These are phyloP conservation scores for Bombylius major DNA, from an alignment of 2,888 invertebrate genomes.

Conservation along the genomic window DNA sequence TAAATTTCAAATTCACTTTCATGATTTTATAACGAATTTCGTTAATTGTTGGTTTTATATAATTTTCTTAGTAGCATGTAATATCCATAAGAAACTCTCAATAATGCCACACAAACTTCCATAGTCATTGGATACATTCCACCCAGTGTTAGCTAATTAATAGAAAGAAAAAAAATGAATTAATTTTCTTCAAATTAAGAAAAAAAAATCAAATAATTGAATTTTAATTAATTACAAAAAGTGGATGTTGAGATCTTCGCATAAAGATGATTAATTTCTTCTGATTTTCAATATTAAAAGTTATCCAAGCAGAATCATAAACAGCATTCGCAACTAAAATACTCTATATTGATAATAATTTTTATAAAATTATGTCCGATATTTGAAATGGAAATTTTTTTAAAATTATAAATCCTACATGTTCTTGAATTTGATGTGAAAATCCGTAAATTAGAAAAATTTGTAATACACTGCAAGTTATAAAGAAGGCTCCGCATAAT, in stretches of 20 bases:
- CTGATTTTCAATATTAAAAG: neutral
- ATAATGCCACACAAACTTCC: neutral
- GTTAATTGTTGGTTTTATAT: too few relatives aligned
- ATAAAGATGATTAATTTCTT: neutral
- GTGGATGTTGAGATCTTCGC: neutral
- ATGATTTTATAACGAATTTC: too few relatives aligned
- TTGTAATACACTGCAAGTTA: neutral
- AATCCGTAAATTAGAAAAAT: neutral
- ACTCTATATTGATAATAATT: neutral
- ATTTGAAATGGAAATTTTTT: neutral
- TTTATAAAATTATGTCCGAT: neutral
- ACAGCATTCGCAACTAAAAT: neutral
- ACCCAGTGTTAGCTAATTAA: neutral
- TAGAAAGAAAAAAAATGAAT: neutral
- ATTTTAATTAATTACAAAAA: neutral
- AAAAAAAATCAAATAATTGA: too few relatives aligned
- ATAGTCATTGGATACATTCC: neutral
- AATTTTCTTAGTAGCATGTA: neutral
- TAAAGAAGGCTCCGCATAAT: neutral
- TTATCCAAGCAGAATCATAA: neutral
- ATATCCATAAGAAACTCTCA: neutral
- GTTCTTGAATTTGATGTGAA: neutral
- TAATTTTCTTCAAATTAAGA: too few relatives aligned
- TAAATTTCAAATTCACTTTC: too few relatives aligned
- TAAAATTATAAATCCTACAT: neutral